phyloP scores from a whole-genome alignment of 2,888 invertebrate species.

The Amphipyra berbera region DNA sequence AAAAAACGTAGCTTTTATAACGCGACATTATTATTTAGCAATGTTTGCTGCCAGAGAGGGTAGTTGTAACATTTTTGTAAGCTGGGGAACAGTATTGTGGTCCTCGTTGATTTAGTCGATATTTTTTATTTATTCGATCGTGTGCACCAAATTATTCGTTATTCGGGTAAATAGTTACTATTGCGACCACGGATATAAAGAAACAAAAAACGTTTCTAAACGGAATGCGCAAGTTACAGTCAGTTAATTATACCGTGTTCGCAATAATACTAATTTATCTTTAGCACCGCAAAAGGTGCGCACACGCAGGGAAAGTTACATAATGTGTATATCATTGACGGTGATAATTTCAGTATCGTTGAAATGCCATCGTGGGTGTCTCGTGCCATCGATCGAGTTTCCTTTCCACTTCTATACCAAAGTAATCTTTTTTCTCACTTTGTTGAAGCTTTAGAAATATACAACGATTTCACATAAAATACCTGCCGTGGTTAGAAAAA shows the following conservation, averaged over 20 bases:
- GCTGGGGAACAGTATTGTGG: conserved; percentile 19
- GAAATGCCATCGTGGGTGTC: conserved; percentile 16
- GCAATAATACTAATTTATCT: neutral
- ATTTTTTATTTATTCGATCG: conserved; percentile 53
- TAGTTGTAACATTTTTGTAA: conserved; percentile 26
- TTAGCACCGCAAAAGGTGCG: conserved; percentile 8
- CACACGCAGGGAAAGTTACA: conserved; percentile 26
- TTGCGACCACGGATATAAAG: conserved; percentile 15
- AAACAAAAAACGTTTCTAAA: too few relatives aligned
- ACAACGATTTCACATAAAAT: conserved; percentile 23
- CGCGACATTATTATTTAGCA: conserved; percentile 39
- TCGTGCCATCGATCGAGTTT: conserved; percentile 58
- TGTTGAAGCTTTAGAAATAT: conserved; percentile 32
- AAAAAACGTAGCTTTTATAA: conserved; percentile 47
- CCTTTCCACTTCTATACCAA: conserved; percentile 57
- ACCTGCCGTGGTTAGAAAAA: neutral
- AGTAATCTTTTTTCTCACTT: conserved; percentile 46
- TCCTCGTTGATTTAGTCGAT: conserved; percentile 37
- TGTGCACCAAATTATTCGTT: conserved; percentile 44
- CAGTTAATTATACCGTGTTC: neutral
- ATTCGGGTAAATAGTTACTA: conserved; percentile 10
- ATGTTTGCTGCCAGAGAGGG: conserved; percentile 25
- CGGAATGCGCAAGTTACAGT: neutral
- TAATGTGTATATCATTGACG: conserved; percentile 30
- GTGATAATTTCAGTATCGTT: conserved; percentile 19